A percentile compares a stretch with the other conserved stretches of the same genome.
Conservation (phyloP, 2,888 invertebrate species). For the Phymatocera aterrima region DNA sequence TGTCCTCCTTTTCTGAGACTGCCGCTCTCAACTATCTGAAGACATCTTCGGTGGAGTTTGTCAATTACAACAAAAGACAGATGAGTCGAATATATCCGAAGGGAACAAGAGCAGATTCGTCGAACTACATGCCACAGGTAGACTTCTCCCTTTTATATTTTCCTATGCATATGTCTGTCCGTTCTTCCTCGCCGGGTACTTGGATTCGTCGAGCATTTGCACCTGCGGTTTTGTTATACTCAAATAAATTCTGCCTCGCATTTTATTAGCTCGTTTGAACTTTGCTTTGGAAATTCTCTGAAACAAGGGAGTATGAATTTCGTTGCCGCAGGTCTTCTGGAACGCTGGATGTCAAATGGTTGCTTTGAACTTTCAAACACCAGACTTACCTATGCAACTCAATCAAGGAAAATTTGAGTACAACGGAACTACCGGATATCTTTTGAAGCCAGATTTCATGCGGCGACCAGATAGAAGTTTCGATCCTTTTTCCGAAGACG, state of each 20-base stretch:
- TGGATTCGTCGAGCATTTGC: background rate
- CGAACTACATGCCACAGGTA: slow-evolving; percentile 84
- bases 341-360: slow-evolving; percentile 86
- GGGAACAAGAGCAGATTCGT: slow-evolving; percentile 83
- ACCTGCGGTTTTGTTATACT: background rate
- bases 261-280: slow-evolving; percentile 13
- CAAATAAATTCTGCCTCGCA: background rate
- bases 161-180: background rate
- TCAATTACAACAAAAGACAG: slow-evolving; percentile 86
- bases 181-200: background rate
- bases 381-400: slow-evolving; percentile 84
- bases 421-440: slow-evolving; percentile 82
- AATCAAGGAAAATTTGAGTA: slow-evolving; percentile 87
- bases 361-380: slow-evolving; percentile 84
- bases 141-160: slow-evolving; percentile 36
- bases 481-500: slow-evolving; percentile 84
- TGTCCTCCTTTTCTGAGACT: slow-evolving; percentile 84
- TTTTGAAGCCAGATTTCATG: slow-evolving; percentile 86
- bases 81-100: slow-evolving; percentile 84
- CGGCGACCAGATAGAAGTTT: slow-evolving; percentile 81
- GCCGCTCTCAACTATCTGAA: slow-evolving; percentile 81
- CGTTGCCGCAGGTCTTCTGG: slow-evolving; percentile 80
- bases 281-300: background rate
- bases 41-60: slow-evolving; percentile 82
- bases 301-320: slow-evolving; percentile 2